Base-by-base conservation (phyloP, 2,113 vertebrate species). In the Rhagologus leucostigma region DNA sequence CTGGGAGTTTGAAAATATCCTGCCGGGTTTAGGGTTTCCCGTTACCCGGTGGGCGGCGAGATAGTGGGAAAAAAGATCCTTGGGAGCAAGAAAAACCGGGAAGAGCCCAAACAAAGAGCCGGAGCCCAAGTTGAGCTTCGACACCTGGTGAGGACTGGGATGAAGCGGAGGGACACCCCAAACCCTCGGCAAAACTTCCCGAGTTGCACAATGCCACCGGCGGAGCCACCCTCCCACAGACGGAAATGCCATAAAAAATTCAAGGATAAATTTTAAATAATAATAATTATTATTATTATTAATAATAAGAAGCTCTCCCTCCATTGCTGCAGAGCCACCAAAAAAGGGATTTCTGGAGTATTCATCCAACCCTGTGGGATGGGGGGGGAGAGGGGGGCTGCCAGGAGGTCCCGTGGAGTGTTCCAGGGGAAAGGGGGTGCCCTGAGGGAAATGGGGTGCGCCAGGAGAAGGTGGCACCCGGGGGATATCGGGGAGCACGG, bases 1-100 rank as follows among this genome's bases (percentile, higher is more conserved):
- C 96, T 97, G 96, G 96, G 94, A 94, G 97, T 97, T 98, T 97
- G 98, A 97, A 98, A 98, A 98, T 97, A 97, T 97, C 98, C 97
- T 95, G 96, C 96, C 63, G 55, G 95, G 98, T 97, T 96, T 97
- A 96, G 85, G 97, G 97, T 98, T 98, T 98, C 98, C 96, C 89
- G 88, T 98, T 98, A 97, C 90, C 52, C 77, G 33, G 67, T 57
- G 71, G 68, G 87, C 53, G 16, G 78, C 7, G n/a, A 93, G 87
- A 95, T 80, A 95, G 91, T 35, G 68, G 84, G 84, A 27, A 57
- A 87, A 92, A 68, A 74, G 55, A 80, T 70, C 77, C 73, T 52
- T 10, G 68, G 68, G 32, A 92, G 67, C 3, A 6, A 90, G 89
- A 79, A 92, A 94, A 94, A 19, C 27, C 59, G 74, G 89, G 92